Evolutionary conservation across 1,140 invertebrate genomes (phyloP).

Genomic region (Saccostrea cuccullata): DNA sequence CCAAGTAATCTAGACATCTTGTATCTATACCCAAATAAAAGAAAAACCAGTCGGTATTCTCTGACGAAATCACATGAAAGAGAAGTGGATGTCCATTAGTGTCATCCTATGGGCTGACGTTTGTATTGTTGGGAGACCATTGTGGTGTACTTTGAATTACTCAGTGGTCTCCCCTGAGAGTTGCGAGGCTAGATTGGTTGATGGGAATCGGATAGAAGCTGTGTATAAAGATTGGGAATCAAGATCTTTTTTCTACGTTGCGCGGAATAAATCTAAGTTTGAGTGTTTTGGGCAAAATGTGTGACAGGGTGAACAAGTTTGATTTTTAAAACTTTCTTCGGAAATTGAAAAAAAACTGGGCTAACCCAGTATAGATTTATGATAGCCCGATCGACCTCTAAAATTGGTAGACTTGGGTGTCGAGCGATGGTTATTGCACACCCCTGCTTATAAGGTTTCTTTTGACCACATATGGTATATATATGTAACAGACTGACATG

Average conservation of each 20-base stretch:
- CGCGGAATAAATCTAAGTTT: background rate
- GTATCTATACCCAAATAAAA: slow-evolving; percentile 3
- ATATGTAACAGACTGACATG: too few relatives aligned
- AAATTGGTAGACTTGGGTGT: too few relatives aligned
- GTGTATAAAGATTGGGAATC: background rate
- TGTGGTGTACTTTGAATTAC: background rate
- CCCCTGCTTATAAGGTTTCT: too few relatives aligned
- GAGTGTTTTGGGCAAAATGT: background rate
- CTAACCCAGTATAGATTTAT: too few relatives aligned
- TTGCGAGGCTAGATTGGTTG: background rate
- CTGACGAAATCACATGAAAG: slow-evolving; percentile 1
- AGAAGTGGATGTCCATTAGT: background rate
- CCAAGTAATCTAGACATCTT: background rate
- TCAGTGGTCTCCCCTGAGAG: background rate
- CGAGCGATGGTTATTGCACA: too few relatives aligned
- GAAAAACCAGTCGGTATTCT: background rate
- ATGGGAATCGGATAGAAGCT: background rate
- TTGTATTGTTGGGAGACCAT: background rate
- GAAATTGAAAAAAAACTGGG: too few relatives aligned
- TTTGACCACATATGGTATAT: too few relatives aligned
- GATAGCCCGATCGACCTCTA: too few relatives aligned
- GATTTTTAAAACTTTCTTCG: background rate
- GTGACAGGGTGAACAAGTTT: background rate
- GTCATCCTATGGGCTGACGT: background rate
- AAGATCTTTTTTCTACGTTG: background rate